A percentile compares a stretch with the other conserved stretches of the same genome.
These are phyloP conservation scores for Cynocephalus volans DNA, from an alignment of 2,113 vertebrate genomes.

Conservation along the genomic window DNA sequence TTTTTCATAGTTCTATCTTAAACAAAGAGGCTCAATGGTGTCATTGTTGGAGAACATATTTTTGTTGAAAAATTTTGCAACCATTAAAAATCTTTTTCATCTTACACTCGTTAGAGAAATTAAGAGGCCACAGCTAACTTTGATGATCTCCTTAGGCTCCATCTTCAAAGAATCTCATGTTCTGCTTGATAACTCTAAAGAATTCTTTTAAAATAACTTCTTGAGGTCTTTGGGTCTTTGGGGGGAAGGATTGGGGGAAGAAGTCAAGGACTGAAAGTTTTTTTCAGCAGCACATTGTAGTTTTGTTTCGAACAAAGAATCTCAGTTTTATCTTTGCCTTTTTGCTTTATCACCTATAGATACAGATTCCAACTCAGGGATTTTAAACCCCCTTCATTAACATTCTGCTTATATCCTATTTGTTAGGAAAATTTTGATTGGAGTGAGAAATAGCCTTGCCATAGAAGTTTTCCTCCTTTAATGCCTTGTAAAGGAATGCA, in stretches of 20 bases:
- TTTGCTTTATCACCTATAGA: neutral
- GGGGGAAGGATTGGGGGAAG: rapidly evolving
- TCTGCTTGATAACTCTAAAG: neutral
- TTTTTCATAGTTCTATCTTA: neutral
- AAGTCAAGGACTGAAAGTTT: neutral
- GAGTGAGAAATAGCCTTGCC: neutral
- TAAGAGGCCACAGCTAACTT: neutral
- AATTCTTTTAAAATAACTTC: neutral
- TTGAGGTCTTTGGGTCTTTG: neutral
- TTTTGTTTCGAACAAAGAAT: neutral
- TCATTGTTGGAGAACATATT: neutral
- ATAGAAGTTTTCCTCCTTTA: neutral
- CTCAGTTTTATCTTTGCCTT: neutral
- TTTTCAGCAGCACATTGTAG: neutral
- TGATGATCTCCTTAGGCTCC: neutral
- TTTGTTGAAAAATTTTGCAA: constrained; percentile 13
- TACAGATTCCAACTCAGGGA: neutral
- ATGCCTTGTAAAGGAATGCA: neutral
- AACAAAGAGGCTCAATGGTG: neutral
- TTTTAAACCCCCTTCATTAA: neutral
- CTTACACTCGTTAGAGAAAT: neutral
- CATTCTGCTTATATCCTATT: neutral
- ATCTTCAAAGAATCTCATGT: neutral
- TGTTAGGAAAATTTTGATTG: neutral
- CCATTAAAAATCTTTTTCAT: neutral